These are phyloP conservation scores for Cardiocondyla obscurior DNA, from an alignment of 1,140 invertebrate species.

Conservation along the genomic window DNA sequence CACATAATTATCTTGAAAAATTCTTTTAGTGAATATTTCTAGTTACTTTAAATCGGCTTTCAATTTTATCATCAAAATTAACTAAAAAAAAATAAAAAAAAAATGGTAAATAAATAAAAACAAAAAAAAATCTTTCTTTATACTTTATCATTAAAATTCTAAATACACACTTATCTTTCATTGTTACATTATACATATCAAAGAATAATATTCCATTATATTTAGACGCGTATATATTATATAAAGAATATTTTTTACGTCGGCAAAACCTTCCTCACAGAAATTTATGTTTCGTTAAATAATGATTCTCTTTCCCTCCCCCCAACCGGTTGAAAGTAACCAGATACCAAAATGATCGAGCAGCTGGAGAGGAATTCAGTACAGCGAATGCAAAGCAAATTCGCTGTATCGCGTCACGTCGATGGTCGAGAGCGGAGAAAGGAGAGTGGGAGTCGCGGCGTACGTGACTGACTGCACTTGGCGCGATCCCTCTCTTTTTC, in stretches of 20 bases:
- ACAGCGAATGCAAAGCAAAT: background rate
- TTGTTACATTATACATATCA: background rate
- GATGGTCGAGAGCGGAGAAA: constrained; percentile 45
- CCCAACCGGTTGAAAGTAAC: background rate
- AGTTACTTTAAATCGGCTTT: background rate
- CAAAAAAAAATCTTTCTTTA: background rate
- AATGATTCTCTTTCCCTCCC: background rate
- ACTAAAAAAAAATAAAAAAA: no score
- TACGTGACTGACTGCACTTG: constrained; percentile 78
- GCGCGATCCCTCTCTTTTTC: constrained; percentile 55
- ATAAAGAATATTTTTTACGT: background rate
- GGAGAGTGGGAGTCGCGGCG: constrained; percentile 63
- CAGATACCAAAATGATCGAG: background rate
- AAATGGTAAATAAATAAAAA: background rate
- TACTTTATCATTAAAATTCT: background rate
- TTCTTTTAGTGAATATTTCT: background rate
- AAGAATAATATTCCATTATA: no score
- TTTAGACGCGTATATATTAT: background rate
- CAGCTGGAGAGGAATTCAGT: background rate
- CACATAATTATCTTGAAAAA: background rate
- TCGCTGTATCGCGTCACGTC: constrained; percentile 9
- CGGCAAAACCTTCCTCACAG: background rate
- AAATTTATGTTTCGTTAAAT: background rate
- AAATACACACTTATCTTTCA: background rate
- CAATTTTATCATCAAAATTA: no score